Evolutionary conservation across 2,113 vertebrate genomes (phyloP).

Genomic region (Acanthochromis polyacanthus): DNA sequence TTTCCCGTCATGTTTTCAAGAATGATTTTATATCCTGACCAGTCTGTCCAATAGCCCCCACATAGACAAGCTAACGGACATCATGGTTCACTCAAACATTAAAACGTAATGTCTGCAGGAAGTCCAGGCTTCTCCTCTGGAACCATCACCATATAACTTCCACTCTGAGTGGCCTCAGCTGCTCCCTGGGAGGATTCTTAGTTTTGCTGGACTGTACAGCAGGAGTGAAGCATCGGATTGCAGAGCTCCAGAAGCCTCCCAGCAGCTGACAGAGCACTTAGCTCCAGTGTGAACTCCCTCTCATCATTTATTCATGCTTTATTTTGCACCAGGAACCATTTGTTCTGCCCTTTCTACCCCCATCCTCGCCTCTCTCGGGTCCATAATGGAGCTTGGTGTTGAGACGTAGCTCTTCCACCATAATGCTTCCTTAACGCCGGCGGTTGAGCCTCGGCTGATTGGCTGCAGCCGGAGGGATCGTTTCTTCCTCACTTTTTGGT

Average conservation of each 20-base stretch:
- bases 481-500: background rate
- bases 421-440: background rate
- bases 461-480: background rate
- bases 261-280: conserved; percentile 66
- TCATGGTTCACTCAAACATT: background rate
- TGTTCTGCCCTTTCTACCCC: conserved; percentile 23
- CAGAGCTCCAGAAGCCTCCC: background rate
- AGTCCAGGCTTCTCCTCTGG: background rate
- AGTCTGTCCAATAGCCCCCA: no score
- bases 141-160: background rate
- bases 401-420: background rate
- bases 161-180: background rate
- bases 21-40: no score
- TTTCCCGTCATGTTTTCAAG: no score
- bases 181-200: background rate
- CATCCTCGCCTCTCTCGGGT: background rate
- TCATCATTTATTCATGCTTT: conserved; percentile 79
- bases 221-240: conserved; percentile 24
- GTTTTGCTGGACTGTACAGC: background rate
- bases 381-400: conserved; percentile 41
- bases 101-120: background rate
- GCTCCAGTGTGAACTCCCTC: conserved; percentile 42
- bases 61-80: background rate
- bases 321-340: conserved; percentile 70
- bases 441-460: background rate